phyloP scores from a whole-genome alignment of 2,888 invertebrate species.

The Plemyria rubiginata region DNA sequence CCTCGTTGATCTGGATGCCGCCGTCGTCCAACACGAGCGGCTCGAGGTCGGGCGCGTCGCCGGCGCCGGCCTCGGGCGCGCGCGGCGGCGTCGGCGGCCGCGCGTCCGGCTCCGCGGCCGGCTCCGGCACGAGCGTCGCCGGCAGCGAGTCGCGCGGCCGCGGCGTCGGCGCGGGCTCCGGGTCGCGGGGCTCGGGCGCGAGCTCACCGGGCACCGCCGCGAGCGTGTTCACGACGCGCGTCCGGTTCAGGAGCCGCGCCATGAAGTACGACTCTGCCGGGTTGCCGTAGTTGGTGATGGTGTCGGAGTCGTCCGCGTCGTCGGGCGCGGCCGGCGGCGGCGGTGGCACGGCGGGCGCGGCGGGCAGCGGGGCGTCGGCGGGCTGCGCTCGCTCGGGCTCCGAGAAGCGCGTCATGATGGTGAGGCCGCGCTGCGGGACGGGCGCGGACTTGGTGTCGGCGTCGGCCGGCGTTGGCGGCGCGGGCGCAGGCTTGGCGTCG shows the following conservation, averaged over 20 bases:
- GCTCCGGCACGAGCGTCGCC: conserved; percentile 37
- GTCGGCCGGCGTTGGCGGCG: conserved; percentile 33
- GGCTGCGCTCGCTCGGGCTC: conserved; percentile 62
- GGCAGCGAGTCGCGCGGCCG: conserved; percentile 45
- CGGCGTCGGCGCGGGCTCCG: conserved; percentile 41
- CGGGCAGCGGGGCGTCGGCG: conserved; percentile 48
- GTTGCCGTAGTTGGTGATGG: conserved; percentile 75
- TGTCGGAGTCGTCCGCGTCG: conserved; percentile 54
- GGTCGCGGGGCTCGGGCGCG: conserved; percentile 38
- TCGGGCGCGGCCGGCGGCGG: conserved; percentile 29
- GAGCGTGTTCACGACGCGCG: conserved; percentile 71
- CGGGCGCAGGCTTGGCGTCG: conserved; percentile 41
- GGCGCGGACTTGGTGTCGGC: conserved; percentile 40
- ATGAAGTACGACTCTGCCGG: conserved; percentile 81
- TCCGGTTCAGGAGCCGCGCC: conserved; percentile 72
- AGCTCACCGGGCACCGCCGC: conserved; percentile 74
- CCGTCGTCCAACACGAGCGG: conserved; percentile 57
- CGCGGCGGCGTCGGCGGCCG: conserved; percentile 35
- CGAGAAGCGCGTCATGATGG: conserved; percentile 79
- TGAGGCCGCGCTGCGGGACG: conserved; percentile 75
- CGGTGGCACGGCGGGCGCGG: conserved; percentile 54
- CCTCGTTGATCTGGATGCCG: conserved; percentile 87
- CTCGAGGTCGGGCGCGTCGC: conserved; percentile 38
- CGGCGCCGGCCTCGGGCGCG: conserved; percentile 26
- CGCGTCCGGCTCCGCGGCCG: conserved; percentile 36